Evolutionary conservation across 2,113 vertebrate species (phyloP), one percentile per base, ranked within the genome.

Genomic region (Neogobius melanostomus): DNA sequence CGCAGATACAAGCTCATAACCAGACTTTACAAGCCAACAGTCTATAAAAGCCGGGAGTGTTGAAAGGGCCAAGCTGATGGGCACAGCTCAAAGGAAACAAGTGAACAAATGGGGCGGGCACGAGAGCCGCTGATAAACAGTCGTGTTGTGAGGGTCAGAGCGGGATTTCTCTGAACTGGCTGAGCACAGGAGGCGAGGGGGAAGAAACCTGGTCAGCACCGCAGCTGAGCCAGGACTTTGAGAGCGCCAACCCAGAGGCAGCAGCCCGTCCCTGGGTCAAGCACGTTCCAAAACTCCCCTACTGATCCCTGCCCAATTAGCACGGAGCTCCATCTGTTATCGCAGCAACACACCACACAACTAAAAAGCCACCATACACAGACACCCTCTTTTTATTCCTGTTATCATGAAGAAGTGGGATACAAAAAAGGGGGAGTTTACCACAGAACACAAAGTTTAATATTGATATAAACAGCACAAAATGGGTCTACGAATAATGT

Each of bases 291-390:
- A 56, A 81, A 70, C 86, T 80, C 85, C 79, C 88, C 79, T 79
- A 91, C 90, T 91, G 88, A 91, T 90, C 87, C 90, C 84, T 82
- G 82, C 79, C 85, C 85, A 90, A 92, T 93, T 93, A 92, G 90
- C 86, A 91, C 88, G 84, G 84, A 74, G 81, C 80, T 91, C 91
- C 90, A 92, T 92, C 92, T 92, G 87, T 79, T 87, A 72, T 76
- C 75, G 76, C 66, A 74, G 88, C 28, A 36, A 36, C 28, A 36
- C 28, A 80, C 80, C 47, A 80, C 76, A 69, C 72, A 72, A 76
- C 68, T 77, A 60, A 77, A 17, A 66, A 16, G 57, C 76, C 62
- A 62, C 69, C 42, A 68, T 47, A 11, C 62, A 53, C n/a, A 2
- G 28, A 36, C 28, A 36, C 28, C 28, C 28, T 36, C 28, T 36